These are phyloP conservation scores for Elachura formosa DNA, from an alignment of 2,113 vertebrate species.

Conservation along the genomic window DNA sequence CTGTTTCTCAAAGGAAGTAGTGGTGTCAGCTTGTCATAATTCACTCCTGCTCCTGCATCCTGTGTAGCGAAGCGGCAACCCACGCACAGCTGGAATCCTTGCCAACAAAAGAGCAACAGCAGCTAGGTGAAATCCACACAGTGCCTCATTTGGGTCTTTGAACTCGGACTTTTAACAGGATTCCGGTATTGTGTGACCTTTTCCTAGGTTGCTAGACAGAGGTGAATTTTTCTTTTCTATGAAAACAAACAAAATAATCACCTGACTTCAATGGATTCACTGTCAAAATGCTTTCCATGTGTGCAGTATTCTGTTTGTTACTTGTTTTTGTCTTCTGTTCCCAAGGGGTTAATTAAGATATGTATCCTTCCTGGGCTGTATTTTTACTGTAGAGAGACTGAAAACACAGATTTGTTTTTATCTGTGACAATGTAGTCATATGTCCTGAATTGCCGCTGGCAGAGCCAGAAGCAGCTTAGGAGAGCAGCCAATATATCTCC, in stretches of 20 bases:
- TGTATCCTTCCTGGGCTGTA: neutral
- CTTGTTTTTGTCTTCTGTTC: neutral
- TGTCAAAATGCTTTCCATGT: slow-evolving; percentile 9
- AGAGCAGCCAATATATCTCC: neutral
- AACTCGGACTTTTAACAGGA: neutral
- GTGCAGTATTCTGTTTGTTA: neutral
- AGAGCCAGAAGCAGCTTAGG: neutral
- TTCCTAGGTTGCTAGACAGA: neutral
- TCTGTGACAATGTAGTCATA: neutral
- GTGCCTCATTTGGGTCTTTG: neutral
- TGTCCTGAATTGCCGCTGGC: neutral
- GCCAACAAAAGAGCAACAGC: neutral
- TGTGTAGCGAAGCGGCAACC: neutral
- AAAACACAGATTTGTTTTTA: neutral
- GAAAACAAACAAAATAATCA: neutral
- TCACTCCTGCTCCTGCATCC: neutral
- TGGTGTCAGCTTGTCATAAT: neutral
- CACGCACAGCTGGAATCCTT: neutral
- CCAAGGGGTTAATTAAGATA: neutral
- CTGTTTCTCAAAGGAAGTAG: slow-evolving; percentile 4
- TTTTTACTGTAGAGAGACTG: neutral
- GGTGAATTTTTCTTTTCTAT: neutral
- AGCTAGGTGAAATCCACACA: neutral
- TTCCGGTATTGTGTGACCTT: neutral
- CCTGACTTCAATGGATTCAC: neutral